Base-by-base conservation (phyloP, 2,888 invertebrate genomes). In the Melolontha melolontha region DNA sequence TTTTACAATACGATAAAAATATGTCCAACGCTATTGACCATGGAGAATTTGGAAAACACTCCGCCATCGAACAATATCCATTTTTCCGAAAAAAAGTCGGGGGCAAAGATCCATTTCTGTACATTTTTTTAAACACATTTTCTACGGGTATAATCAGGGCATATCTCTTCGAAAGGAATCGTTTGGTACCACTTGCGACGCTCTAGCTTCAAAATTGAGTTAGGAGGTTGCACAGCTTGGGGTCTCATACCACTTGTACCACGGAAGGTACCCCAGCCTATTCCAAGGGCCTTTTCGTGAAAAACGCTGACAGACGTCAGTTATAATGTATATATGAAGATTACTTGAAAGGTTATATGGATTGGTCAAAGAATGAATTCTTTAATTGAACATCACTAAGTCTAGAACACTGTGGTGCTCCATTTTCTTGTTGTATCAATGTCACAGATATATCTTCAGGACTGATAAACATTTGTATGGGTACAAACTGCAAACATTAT, bases 291-390 rank as follows among this genome's bases (percentile, higher is more conserved):
- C n/a, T n/a, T n/a, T n/a, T n/a, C n/a, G n/a, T n/a, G n/a, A n/a
- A n/a, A n/a, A n/a, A n/a, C n/a, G n/a, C n/a, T n/a, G n/a, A n/a
- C n/a, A n/a, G n/a, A n/a, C n/a, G n/a, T n/a, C n/a, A n/a, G n/a
- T n/a, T n/a, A n/a, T n/a, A n/a, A n/a, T n/a, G n/a, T n/a, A n/a
- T n/a, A n/a, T n/a, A n/a, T n/a, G n/a, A n/a, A n/a, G n/a, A n/a
- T n/a, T n/a, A n/a, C n/a, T n/a, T n/a, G n/a, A 92, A 93, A 76
- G 96, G 97, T 0, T 97, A 95, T 83, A 90, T 93, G 87, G 97
- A 97, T 84, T 97, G 97, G 97, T 89, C 91, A 2, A 93, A 94
- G 84, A 97, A 97, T 82, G 94, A 95, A 79, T 97, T 97, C 84
- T 97, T 97, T 82, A 97, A 97, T 84, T 97, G 97, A 77, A 91